Evolutionary conservation across 2,888 invertebrate species (phyloP), one percentile per base, ranked within the genome.

Genomic region (Torymus aiolomorphi): DNA sequence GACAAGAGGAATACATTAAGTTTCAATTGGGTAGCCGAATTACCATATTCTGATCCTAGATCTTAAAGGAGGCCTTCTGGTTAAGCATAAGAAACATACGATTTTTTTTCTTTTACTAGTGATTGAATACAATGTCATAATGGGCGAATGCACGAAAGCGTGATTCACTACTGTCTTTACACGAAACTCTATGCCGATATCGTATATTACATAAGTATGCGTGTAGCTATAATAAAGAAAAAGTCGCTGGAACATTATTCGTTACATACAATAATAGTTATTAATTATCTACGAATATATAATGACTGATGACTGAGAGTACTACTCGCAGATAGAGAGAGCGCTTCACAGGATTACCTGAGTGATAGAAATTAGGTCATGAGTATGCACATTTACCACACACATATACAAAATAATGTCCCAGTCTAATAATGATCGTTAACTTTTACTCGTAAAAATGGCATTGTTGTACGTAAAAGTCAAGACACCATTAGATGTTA

Each of bases 11-110:
- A 63, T 72, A 80, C 70, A 76, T 76, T 72, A 76, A 76, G 73
- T 74, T 66, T 18, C 42, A 42, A 76, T 76, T 65, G 71, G 76
- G 59, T 84, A 84, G 82, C 67, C 86, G 92, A 92, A 92, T 96
- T 96, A 96, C 96, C 96, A 96, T 94, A 96, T 95, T 94, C 95
- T 94, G 92, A 96, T 96, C 95, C 96, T 95, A 93, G 96, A 96
- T 93, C 96, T 95, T 91, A 96, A 94, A 91, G 95, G 95, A 92
- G 96, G 95, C 94, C 96, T 94, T 93, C 95, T 95, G 89, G 88
- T 90, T 89, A 90, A 93, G 92, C 92, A 92, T 91, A 92, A 93
- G 88, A 90, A 89, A 89, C 89, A 89, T 88, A 88, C 86, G 84
- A 83, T 69, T 49, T 74, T 76, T 76, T 73, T 59, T 83, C 81